phyloP scores from a whole-genome alignment of 1,140 invertebrate genomes.

The Micrasema longulum region DNA sequence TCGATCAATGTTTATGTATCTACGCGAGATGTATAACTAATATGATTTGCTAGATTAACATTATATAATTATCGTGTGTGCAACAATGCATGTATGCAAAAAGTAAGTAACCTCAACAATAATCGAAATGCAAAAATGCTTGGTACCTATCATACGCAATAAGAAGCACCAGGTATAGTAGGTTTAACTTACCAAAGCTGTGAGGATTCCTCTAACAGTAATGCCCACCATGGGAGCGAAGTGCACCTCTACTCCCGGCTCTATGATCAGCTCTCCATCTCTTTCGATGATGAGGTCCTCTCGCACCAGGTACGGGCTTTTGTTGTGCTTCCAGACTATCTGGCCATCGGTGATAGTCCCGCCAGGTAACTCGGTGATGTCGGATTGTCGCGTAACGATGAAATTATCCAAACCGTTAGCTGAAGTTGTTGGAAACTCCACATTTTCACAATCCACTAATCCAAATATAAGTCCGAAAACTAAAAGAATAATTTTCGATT shows the following conservation, averaged over 20 bases:
- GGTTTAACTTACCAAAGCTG: conserved; percentile 80
- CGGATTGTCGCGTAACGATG: conserved; percentile 61
- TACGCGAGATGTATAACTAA: too few relatives aligned
- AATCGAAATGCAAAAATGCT: too few relatives aligned
- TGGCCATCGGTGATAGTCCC: conserved; percentile 70
- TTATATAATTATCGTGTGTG: too few relatives aligned
- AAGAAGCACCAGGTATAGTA: neutral
- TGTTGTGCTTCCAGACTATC: conserved; percentile 68
- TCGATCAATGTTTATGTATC: too few relatives aligned
- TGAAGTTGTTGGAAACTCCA: conserved; percentile 32
- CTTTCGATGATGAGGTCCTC: conserved; percentile 85
- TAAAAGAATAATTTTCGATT: conserved; percentile 37
- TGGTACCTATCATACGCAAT: too few relatives aligned
- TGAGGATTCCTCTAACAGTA: conserved; percentile 87
- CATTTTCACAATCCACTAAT: conserved; percentile 9
- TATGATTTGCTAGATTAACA: too few relatives aligned
- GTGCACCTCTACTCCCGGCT: conserved; percentile 86
- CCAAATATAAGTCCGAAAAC: conserved; percentile 50
- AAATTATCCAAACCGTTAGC: conserved; percentile 58
- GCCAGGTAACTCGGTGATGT: conserved; percentile 72
- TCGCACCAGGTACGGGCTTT: conserved; percentile 82
- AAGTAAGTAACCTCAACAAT: too few relatives aligned
- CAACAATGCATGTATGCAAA: too few relatives aligned
- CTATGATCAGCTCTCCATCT: conserved; percentile 81
- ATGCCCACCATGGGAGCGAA: conserved; percentile 92